A percentile compares a stretch with the other conserved stretches of the same genome.
These are phyloP conservation scores for Kryptopterus vitreolus DNA, from an alignment of 2,797 vertebrate genomes.

Conservation along the genomic window DNA sequence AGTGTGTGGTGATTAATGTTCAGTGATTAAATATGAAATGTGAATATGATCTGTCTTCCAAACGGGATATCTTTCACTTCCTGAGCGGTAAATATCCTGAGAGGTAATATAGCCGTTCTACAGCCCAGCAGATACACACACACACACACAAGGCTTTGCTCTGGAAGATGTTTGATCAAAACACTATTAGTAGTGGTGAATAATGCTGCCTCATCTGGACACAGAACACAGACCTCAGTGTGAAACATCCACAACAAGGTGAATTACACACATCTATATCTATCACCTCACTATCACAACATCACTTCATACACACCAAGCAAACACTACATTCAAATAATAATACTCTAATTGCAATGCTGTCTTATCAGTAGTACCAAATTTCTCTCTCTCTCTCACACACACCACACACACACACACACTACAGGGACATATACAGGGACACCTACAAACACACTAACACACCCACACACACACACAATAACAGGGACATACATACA, in stretches of 20 bases:
- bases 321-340: neutral
- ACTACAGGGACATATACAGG: no score
- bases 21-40: no score
- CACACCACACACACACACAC: neutral
- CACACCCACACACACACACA: no score
- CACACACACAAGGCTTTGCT: no score
- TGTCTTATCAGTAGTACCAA: neutral
- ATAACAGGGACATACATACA: no score
- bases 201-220: neutral
- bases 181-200: neutral
- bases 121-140: neutral
- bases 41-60: neutral
- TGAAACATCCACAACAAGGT: neutral
- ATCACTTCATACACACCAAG: neutral
- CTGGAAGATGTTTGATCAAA: no score
- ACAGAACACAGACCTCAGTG: neutral
- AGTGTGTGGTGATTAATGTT: neutral
- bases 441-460: no score
- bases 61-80: neutral
- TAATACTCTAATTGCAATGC: neutral
- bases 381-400: neutral
- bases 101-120: neutral
- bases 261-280: conserved; percentile 48
- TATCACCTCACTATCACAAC: neutral
- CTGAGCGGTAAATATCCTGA: neutral